Percentiles rank a stretch among this genome's conserved stretches.
These are phyloP conservation scores for Lasiurus cinereus DNA, from an alignment of 2,113 vertebrate genomes.

Conservation along the genomic window DNA sequence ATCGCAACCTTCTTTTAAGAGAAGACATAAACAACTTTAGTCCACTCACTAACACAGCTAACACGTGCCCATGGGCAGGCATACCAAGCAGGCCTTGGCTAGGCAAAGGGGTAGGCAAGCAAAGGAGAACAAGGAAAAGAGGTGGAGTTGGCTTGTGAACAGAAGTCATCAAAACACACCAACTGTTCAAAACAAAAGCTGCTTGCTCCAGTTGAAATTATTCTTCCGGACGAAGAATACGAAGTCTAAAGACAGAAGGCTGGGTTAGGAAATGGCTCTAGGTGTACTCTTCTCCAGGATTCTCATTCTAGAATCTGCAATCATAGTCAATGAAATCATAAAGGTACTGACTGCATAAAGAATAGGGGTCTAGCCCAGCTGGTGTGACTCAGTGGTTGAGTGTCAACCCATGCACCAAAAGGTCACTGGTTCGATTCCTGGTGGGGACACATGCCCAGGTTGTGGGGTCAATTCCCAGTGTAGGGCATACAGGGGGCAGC, in stretches of 20 bases:
- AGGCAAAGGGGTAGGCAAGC: not conserved
- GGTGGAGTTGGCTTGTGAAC: not conserved
- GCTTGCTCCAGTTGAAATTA: not conserved
- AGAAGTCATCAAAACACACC: not conserved
- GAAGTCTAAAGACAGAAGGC: not conserved
- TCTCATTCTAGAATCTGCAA: constrained; percentile 56
- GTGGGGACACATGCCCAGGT: not conserved
- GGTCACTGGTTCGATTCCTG: too few species aligned
- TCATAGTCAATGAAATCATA: constrained; percentile 6
- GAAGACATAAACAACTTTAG: not conserved
- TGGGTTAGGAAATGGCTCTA: not conserved
- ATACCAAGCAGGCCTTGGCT: not conserved
- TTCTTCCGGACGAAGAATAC: not conserved
- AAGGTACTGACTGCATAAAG: not conserved
- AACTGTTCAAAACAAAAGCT: not conserved
- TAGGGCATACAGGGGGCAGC: not conserved
- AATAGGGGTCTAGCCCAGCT: too few species aligned
- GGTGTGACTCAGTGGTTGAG: not conserved
- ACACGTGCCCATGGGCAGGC: not conserved
- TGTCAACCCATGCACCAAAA: too few species aligned
- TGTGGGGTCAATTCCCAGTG: not conserved
- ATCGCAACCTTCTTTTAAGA: constrained; percentile 37
- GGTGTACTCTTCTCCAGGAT: not conserved
- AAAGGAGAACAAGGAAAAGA: not conserved
- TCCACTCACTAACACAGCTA: not conserved